Base-by-base conservation (phyloP, 2,888 invertebrate genomes). In the Tubulanus polymorphus region DNA sequence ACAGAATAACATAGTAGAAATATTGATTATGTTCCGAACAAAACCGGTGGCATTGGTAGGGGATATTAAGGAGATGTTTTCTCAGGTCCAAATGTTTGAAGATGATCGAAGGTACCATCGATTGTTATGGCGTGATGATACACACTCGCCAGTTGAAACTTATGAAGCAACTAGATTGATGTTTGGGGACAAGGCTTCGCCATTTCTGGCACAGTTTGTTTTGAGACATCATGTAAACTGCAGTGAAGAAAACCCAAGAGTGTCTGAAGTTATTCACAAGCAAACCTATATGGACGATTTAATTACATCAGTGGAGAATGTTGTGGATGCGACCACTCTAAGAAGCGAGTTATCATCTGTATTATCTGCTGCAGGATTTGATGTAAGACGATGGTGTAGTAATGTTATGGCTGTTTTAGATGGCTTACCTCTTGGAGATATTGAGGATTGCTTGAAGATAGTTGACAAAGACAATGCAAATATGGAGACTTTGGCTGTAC, bases 11-110 rank as follows among this genome's bases (percentile, higher is more conserved):
- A 3, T 54, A 2, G 15, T 54, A 2, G 29, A 55, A 18, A 51
- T 54, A 18, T 37, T 55, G 6, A 35, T 54, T 26, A 37, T 37
- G 8, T 55, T 55, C 30, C 3, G 55, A 15, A 18, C 25, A 25
- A 15, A 32, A n/a, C 46, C 45, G 15, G 47, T 53, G 3, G 53
- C 53, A 8, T n/a, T 53, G 12, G 53, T 53, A 8, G 54, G 55
- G 28, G 55, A 55, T 51, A 54, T 54, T 20, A 20, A 35, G n/a
- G 56, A 56, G 29, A 56, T 56, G 55, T 56, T 55, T 26, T 30
- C 55, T 27, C 56, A 48, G 8, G 35, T 56, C 12, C 30, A 15
- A 25, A 51, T 56, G 25, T 15, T 37, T 20, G 27, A 46, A 29
- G 55, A 56, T 28, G 29, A 28, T 29, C 45, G 55, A 23, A 20